These are phyloP conservation scores for Corydoras sp. DNA, from an alignment of 2,113 vertebrate species.

Conservation along the genomic window DNA sequence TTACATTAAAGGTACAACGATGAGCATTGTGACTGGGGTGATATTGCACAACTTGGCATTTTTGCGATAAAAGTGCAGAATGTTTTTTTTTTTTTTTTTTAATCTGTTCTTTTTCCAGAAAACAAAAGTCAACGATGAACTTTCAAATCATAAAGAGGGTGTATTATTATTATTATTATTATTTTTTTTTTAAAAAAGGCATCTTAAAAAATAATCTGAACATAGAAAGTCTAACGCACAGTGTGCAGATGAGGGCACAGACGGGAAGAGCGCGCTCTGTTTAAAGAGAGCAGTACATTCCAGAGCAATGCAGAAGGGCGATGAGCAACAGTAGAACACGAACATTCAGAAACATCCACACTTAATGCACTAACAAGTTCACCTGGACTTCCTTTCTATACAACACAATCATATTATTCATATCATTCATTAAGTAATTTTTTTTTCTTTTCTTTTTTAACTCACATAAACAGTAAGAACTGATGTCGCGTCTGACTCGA, in stretches of 20 bases:
- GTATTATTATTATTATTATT: too few relatives aligned
- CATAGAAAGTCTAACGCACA: constrained; percentile 47
- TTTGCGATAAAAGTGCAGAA: constrained; percentile 83
- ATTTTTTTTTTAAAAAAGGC: neutral
- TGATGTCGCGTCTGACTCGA: constrained; percentile 36
- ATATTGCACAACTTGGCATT: constrained; percentile 85
- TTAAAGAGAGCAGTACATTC: constrained; percentile 52
- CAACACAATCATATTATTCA: constrained; percentile 39
- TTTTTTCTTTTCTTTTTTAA: constrained; percentile 51
- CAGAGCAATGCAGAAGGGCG: constrained; percentile 52
- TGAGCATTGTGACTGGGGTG: constrained; percentile 73
- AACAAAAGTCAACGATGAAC: constrained; percentile 58
- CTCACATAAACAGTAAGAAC: constrained; percentile 58
- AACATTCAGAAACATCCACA: constrained; percentile 75
- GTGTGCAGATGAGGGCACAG: constrained; percentile 79
- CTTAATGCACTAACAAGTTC: constrained; percentile 60
- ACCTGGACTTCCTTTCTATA: constrained; percentile 56
- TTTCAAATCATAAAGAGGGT: constrained; percentile 49
- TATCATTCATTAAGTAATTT: constrained; percentile 8
- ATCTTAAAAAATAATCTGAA: neutral
- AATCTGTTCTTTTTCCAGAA: constrained; percentile 4
- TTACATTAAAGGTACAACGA: constrained; percentile 90
- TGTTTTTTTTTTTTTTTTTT: constrained; percentile 36
- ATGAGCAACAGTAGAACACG: constrained; percentile 34
- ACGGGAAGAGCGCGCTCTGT: constrained; percentile 67